Evolutionary conservation across 2,113 vertebrate species (phyloP).

Genomic region (Psammodynastes pulverulentus): DNA sequence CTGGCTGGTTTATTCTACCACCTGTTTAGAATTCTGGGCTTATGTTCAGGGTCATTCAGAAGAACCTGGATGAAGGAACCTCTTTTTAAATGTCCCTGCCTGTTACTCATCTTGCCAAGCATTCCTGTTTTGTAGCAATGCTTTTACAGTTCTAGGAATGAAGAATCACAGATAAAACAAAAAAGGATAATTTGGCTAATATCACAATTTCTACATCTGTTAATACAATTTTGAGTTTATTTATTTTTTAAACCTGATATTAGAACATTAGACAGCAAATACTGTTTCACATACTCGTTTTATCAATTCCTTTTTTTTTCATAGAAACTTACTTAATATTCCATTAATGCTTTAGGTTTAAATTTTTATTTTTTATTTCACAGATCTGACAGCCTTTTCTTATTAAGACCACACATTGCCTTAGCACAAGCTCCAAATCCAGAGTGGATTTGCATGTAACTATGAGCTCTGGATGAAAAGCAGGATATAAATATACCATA

Average conservation of each 20-base stretch:
- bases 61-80: not conserved
- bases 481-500: not conserved
- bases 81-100: constrained; percentile 5
- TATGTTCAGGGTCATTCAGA: constrained; percentile 10
- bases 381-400: not conserved
- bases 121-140: not conserved
- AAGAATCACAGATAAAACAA: not conserved
- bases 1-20: not conserved
- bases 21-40: not conserved
- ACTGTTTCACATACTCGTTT: not conserved
- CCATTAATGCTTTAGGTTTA: not conserved
- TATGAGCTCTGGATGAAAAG: not conserved
- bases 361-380: not conserved
- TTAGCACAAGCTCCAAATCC: not conserved
- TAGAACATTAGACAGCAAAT: not conserved
- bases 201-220: not conserved
- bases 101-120: not conserved
- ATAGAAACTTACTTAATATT: not conserved
- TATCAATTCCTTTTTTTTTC: not conserved
- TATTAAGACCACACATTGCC: not conserved
- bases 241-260: not conserved
- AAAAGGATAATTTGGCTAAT: not conserved
- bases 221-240: not conserved
- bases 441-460: not conserved
- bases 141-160: not conserved